These are phyloP conservation scores for Cylloceria caligata DNA, from an alignment of 2,888 invertebrate species.

Conservation along the genomic window DNA sequence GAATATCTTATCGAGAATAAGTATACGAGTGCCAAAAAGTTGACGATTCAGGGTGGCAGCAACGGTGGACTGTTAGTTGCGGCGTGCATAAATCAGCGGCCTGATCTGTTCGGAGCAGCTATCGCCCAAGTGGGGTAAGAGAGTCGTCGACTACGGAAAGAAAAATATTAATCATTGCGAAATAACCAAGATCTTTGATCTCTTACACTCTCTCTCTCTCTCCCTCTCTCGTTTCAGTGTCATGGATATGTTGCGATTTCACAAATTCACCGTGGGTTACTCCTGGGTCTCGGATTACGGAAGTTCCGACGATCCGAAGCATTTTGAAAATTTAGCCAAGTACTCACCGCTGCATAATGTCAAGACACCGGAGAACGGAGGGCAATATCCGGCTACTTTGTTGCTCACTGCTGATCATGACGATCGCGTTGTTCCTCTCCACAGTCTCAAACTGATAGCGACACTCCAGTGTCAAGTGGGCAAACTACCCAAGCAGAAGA, in stretches of 20 bases:
- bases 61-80: slow-evolving; percentile 99
- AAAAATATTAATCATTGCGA: slow-evolving; percentile 25
- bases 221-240: slow-evolving; percentile 88
- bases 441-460: slow-evolving; percentile 98
- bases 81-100: slow-evolving; percentile 97
- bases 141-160: background rate
- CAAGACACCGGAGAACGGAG: slow-evolving; percentile 86
- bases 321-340: slow-evolving; percentile 93
- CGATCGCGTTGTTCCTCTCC: slow-evolving; percentile 98
- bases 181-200: slow-evolving; percentile 26
- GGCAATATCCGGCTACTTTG: slow-evolving; percentile 95
- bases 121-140: slow-evolving; percentile 97
- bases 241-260: slow-evolving; percentile 98
- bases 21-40: slow-evolving; percentile 91
- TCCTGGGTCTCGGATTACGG: slow-evolving; percentile 99
- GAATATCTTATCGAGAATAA: slow-evolving; percentile 93
- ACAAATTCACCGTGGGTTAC: slow-evolving; percentile 99
- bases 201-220: slow-evolving; percentile 56
- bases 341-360: slow-evolving; percentile 98
- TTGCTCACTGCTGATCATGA: slow-evolving; percentile 99
- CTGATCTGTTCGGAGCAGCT: slow-evolving; percentile 96
- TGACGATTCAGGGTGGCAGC: slow-evolving; percentile 97
- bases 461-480: slow-evolving; percentile 93
- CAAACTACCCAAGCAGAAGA: slow-evolving; percentile 88
- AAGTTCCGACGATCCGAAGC: slow-evolving; percentile 93